Evolutionary conservation across 1,140 invertebrate species (phyloP).

Genomic region (Pogonomyrmex barbatus): DNA sequence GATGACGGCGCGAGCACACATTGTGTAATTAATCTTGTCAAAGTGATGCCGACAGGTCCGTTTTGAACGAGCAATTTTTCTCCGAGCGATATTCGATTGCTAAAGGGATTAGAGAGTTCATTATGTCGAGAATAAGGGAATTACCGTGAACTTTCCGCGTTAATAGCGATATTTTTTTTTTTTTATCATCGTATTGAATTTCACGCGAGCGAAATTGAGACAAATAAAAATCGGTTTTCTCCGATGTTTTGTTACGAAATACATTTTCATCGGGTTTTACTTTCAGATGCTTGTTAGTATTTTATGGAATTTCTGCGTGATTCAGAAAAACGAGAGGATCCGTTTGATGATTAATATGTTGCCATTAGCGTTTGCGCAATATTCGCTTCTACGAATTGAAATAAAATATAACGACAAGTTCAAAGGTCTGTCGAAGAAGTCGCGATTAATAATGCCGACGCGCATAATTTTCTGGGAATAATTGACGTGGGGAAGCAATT

Average conservation of each 20-base stretch:
- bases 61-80: neutral
- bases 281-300: neutral
- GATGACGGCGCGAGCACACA: neutral
- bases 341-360: neutral
- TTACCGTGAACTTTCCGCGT: neutral
- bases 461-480: neutral
- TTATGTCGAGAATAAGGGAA: neutral
- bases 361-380: neutral
- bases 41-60: neutral
- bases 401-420: slow-evolving; percentile 34
- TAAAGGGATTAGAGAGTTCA: neutral
- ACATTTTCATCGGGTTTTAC: neutral
- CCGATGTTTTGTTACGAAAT: neutral
- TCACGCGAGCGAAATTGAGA: neutral
- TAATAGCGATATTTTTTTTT: neutral
- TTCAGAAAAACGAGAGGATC: neutral
- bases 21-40: slow-evolving; percentile 32
- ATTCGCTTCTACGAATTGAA: neutral
- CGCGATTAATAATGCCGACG: neutral
- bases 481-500: slow-evolving; percentile 27
- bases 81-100: neutral
- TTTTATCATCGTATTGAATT: neutral
- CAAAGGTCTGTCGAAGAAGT: slow-evolving; percentile 29
- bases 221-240: neutral
- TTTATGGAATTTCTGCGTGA: neutral